Conservation (phyloP, 2,888 invertebrate species). For the Dryomyza anilis region DNA sequence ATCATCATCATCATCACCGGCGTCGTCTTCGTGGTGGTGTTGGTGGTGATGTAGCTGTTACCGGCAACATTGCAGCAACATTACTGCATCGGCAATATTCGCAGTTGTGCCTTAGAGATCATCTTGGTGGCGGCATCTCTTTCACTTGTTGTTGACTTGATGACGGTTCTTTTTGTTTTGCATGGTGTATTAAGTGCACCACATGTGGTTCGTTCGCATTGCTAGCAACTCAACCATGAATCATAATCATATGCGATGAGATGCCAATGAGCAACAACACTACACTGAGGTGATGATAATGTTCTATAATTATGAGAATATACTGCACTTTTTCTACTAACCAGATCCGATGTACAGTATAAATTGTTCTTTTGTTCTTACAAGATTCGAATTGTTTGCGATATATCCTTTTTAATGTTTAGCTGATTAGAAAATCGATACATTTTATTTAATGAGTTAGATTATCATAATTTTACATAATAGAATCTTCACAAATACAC, state of each 20-base stretch:
- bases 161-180: constrained; percentile 32
- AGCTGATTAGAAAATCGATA: too few species aligned
- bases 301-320: too few species aligned
- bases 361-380: too few species aligned
- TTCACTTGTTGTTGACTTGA: constrained; percentile 25
- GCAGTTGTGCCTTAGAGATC: constrained; percentile 22
- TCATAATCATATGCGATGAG: constrained; percentile 37
- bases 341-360: too few species aligned
- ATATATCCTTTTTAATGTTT: too few species aligned
- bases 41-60: not conserved
- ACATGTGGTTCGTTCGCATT: constrained; percentile 38
- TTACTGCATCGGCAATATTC: not conserved
- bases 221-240: constrained; percentile 39
- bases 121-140: constrained; percentile 33
- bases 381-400: too few species aligned
- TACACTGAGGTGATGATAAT: not conserved
- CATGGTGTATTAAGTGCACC: constrained; percentile 27
- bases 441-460: too few species aligned
- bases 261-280: not conserved
- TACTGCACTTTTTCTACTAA: too few species aligned
- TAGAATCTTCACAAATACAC: too few species aligned
- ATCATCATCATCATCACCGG: not conserved
- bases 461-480: too few species aligned
- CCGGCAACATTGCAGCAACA: not conserved
- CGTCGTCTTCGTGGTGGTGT: not conserved